Base-by-base conservation (phyloP, 2,113 vertebrate genomes). In the Dicaeum eximium region DNA sequence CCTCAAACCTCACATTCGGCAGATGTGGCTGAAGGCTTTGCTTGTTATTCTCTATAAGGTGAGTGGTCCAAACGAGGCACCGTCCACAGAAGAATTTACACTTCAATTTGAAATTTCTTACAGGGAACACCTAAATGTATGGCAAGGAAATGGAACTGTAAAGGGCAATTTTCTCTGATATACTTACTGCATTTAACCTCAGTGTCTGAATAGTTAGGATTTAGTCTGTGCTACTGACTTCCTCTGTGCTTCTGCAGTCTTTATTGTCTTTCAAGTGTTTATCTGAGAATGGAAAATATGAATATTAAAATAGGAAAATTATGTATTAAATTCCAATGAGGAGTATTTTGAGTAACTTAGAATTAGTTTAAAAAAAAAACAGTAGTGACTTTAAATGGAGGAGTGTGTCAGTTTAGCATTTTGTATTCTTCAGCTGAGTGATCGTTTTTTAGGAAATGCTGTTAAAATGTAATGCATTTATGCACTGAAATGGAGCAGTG, bases 11-110 rank as follows among this genome's bases (percentile, higher is more conserved):
- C 99, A 99, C 95, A 99, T 99, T 92, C 98, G 99, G 69, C 99
- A 99, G 97, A 99, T 99, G 98, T 99, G 99, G 99, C 98, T 99
- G 92, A 99, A 99, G 95, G 98, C 99, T 47, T 97, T 99, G 83
- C 99, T 99, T 40, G 99, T 99, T 89, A 99, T 99, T 86, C 98
- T 99, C 33, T 99, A 99, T 91, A 99, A 99, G 99, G 99, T 99
- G 97, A 94, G 97, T 35, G 28, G 10, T 78, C 38, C 27, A 38
- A 13, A 66, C 42, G 78, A 66, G 40, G 44, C 3, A 6, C 28
- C 40, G 15, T 72, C 69, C 23, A 30, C 38, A 15, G 79, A 64
- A 60, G 51, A 62, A 86, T 24, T n/a, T 35, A 21, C 7, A 3
- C 16, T 72, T 82, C 30, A 31, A 5, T 65, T 77, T 61, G 53